phyloP scores from a whole-genome alignment of 2,888 invertebrate genomes.

The Prosapia bicincta region DNA sequence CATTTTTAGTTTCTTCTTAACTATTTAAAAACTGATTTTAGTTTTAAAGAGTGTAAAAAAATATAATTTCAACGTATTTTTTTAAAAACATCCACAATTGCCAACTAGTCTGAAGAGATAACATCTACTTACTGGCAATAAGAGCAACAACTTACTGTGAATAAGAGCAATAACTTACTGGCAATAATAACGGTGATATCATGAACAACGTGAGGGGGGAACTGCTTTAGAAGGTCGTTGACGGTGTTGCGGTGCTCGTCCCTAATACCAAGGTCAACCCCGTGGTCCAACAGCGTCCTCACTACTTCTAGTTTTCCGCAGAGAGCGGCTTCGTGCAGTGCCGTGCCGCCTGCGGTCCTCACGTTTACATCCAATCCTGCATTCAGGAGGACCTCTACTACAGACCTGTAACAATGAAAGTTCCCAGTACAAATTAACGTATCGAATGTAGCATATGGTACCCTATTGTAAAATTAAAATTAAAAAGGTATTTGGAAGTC shows the following conservation, averaged over 20 bases:
- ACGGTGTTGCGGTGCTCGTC: constrained; percentile 82
- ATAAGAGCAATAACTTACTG: too few species aligned
- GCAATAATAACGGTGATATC: constrained; percentile 82
- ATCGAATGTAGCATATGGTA: neutral
- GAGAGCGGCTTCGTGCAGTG: constrained; percentile 90
- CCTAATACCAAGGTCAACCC: constrained; percentile 74
- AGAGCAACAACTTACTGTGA: too few species aligned
- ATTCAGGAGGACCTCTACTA: constrained; percentile 76
- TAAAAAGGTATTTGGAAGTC: too few species aligned
- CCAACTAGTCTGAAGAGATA: too few species aligned
- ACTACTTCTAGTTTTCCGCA: constrained; percentile 90
- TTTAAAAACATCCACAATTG: too few species aligned
- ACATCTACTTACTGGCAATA: too few species aligned
- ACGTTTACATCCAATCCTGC: constrained; percentile 88
- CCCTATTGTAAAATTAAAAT: neutral
- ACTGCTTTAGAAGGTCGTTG: constrained; percentile 78
- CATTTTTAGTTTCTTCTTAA: too few species aligned
- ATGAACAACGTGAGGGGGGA: constrained; percentile 84
- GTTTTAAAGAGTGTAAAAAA: too few species aligned
- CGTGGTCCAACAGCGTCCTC: constrained; percentile 71
- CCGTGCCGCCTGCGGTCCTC: constrained; percentile 80
- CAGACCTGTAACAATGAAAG: constrained; percentile 55
- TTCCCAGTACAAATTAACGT: too few species aligned
- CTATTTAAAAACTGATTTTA: too few species aligned
- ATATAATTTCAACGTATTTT: too few species aligned